Conservation (phyloP, 2,888 invertebrate genomes). For the Acrobasis repandana region DNA sequence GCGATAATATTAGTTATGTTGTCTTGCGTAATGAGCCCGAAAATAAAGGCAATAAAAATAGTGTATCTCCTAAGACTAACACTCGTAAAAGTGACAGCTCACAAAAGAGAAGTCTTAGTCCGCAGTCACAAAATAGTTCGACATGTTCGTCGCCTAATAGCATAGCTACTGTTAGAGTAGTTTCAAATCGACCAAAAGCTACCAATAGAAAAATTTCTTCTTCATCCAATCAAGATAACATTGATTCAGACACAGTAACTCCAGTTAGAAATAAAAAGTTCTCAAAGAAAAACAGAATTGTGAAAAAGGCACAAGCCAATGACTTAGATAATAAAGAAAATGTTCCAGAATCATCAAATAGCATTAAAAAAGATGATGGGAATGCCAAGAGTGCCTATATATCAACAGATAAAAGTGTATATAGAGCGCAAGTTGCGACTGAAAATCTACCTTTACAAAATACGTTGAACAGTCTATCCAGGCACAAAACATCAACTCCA, state of each 20-base stretch:
- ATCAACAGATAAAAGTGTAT: conserved; percentile 48
- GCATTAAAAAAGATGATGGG: conserved; percentile 37
- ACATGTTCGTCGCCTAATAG: conserved; percentile 67
- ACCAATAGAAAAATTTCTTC: conserved; percentile 44
- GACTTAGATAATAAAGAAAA: conserved; percentile 60
- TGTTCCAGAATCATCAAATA: conserved; percentile 51
- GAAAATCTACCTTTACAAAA: conserved; percentile 42
- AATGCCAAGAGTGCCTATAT: conserved; percentile 40
- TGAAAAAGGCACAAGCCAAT: conserved; percentile 42
- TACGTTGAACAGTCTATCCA: conserved; percentile 37
- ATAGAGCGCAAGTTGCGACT: conserved; percentile 47
- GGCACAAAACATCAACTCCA: conserved; percentile 40
- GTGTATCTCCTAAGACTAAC: conserved; percentile 35
- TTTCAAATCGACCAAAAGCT: conserved; percentile 40
- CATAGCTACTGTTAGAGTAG: conserved; percentile 59
- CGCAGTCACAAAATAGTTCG: conserved; percentile 59
- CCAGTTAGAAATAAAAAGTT: conserved; percentile 48
- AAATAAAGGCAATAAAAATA: conserved; percentile 40
- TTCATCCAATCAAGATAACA: conserved; percentile 46
- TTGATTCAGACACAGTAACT: conserved; percentile 48
- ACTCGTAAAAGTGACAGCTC: conserved; percentile 34
- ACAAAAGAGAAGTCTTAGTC: conserved; percentile 40
- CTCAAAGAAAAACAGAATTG: conserved; percentile 44
- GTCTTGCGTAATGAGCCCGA: conserved; percentile 58
- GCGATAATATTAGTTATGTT: conserved; percentile 45